A percentile compares a stretch with the other conserved stretches of the same genome.
Evolutionary conservation across 2,113 vertebrate species (phyloP).

Genomic region (Gracilinanus agilis): DNA sequence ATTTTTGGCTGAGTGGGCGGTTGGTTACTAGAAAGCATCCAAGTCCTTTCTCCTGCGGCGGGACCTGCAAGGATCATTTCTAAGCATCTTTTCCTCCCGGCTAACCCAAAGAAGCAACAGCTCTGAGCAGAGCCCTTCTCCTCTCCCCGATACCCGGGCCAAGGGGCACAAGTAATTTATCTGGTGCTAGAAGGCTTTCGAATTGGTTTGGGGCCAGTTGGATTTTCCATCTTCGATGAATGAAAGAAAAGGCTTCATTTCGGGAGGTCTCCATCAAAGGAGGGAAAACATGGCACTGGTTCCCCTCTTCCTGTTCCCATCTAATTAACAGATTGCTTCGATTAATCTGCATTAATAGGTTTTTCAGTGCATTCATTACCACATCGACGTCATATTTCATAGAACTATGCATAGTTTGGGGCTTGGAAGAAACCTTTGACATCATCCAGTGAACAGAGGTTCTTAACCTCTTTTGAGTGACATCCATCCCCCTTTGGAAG

Average conservation of each 20-base stretch:
- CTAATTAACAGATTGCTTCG: not conserved
- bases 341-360: not conserved
- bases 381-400: not conserved
- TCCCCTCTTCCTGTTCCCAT: not conserved
- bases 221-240: not conserved
- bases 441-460: not conserved
- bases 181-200: not conserved
- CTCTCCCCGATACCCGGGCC: conserved; percentile 5
- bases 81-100: not conserved
- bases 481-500: too few relatives aligned
- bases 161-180: not conserved
- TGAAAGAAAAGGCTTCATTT: not conserved
- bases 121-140: not conserved
- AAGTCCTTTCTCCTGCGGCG: not conserved
- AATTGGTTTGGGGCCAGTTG: not conserved
- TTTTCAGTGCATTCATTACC: not conserved
- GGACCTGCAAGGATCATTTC: not conserved
- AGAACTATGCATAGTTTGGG: not conserved
- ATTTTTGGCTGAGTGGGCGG: not conserved
- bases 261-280: not conserved
- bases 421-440: not conserved
- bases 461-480: not conserved
- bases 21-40: not conserved
- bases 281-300: not conserved
- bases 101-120: not conserved